Conservation (phyloP, 2,888 invertebrate species). For the Tenodera sinensis region DNA sequence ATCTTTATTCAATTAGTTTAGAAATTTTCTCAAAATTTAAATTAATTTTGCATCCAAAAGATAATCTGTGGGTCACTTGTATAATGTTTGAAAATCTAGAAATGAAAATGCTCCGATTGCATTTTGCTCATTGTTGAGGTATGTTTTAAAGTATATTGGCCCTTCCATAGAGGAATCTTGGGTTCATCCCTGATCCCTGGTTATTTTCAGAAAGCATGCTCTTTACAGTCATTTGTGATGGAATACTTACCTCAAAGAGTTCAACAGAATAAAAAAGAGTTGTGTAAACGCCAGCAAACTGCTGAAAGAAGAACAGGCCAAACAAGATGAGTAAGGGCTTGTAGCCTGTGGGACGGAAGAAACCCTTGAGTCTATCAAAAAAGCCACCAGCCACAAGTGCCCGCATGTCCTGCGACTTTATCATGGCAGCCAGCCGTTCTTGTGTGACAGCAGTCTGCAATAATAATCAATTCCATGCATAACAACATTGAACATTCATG, state of each 20-base stretch:
- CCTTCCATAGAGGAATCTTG: too few relatives aligned
- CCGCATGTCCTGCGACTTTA: constrained; percentile 53
- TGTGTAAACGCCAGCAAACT: constrained; percentile 59
- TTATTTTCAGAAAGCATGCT: too few relatives aligned
- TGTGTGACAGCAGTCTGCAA: constrained; percentile 49
- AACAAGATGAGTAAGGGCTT: constrained; percentile 55
- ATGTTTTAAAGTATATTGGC: too few relatives aligned
- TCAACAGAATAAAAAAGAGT: constrained; percentile 59
- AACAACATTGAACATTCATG: too few relatives aligned
- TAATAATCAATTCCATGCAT: background rate
- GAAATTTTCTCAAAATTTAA: too few relatives aligned
- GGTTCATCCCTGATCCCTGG: too few relatives aligned
- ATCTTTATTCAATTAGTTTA: too few relatives aligned
- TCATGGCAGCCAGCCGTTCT: constrained; percentile 49
- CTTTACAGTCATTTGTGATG: background rate
- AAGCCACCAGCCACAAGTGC: constrained; percentile 37
- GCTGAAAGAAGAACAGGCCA: constrained; percentile 56
- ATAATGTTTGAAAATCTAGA: too few relatives aligned
- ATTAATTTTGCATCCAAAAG: too few relatives aligned
- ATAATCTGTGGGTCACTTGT: too few relatives aligned
- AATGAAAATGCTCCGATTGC: too few relatives aligned
- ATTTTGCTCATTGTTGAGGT: too few relatives aligned
- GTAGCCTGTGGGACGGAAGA: constrained; percentile 55
- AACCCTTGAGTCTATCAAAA: constrained; percentile 43
- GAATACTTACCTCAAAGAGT: constrained; percentile 51